Conservation (phyloP, 2,797 vertebrate genomes). For the Etheostoma nigrum region DNA sequence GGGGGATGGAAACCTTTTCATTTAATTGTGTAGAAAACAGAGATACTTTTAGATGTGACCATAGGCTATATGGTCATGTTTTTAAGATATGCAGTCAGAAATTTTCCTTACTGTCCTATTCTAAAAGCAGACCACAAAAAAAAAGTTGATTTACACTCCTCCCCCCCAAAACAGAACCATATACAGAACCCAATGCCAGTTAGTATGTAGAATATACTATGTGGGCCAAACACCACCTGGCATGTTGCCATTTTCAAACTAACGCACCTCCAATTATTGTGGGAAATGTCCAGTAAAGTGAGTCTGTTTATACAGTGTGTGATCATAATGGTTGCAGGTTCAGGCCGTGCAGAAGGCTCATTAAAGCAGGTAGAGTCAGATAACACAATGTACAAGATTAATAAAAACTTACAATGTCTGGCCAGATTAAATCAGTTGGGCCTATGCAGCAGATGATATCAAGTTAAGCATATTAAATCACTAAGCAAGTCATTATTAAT, state of each 20-base stretch:
- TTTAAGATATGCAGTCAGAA: neutral
- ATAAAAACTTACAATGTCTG: neutral
- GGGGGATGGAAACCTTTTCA: constrained; percentile 57
- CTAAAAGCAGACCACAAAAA: constrained; percentile 3
- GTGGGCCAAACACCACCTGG: neutral
- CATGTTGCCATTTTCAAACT: neutral
- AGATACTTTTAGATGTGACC: constrained; percentile 22
- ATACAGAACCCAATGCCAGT: neutral
- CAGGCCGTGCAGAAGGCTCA: neutral
- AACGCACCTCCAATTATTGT: neutral
- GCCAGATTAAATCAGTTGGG: constrained; percentile 9
- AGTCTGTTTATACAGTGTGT: neutral
- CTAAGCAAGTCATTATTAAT: constrained; percentile 6
- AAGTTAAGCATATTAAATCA: constrained; percentile 9
- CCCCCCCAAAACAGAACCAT: neutral
- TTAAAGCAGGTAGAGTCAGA: constrained; percentile 1
- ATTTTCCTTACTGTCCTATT: neutral
- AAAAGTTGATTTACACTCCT: neutral
- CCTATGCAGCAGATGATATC: constrained; percentile 15
- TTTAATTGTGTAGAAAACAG: constrained; percentile 56
- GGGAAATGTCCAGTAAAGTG: neutral
- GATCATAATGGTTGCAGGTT: neutral
- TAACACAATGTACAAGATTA: neutral
- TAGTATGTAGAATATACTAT: neutral
- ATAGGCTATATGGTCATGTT: neutral